Base-by-base conservation (phyloP, 2,113 vertebrate genomes). In the Antigone vipio region DNA sequence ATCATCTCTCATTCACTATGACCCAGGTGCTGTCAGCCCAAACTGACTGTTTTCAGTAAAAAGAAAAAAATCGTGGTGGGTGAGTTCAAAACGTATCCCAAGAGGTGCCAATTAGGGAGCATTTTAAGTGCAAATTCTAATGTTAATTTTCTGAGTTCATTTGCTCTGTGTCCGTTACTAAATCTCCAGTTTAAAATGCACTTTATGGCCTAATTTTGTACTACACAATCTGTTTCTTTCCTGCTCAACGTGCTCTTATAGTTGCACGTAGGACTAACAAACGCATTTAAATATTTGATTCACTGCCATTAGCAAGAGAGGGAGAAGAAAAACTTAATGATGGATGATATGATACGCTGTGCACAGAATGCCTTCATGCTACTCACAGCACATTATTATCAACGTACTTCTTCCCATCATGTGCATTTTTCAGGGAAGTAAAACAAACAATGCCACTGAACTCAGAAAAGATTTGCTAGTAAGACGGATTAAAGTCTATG, bases 271-370 rank as follows among this genome's bases (percentile, higher is more conserved):
- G 84, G 88, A 50, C 71, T 94, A 97, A 96, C 92, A 98, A 96
- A 96, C 67, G 89, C 92, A 97, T 95, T 97, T 96, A 95, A 96
- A 96, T 96, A 94, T 95, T 97, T 96, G 96, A 95, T 95, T 91
- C 47, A 3, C 63, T 92, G 95, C 94, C 89, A 91, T 92, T 93
- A 96, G 60, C 69, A 7, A 12, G 68, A 66, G 77, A 78, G 50
- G 32, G 82, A 75, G 76, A 75, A 76, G 81, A 59, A 86, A 84
- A 92, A 69, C 63, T 87, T 95, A 88, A 95, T 90, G 97, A 96
- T 27, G 92, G 97, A 73, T 77, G 91, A 89, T 88, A 95, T 40
- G 93, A 95, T 68, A 94, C 0, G 89, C 95, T 96, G 85, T 93
- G 94, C 62, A 75, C 95, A 90, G 97, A 97, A 98, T 95, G 96